Base-by-base conservation (phyloP, 2,888 invertebrate species). In the Drosophila buzzatii region DNA sequence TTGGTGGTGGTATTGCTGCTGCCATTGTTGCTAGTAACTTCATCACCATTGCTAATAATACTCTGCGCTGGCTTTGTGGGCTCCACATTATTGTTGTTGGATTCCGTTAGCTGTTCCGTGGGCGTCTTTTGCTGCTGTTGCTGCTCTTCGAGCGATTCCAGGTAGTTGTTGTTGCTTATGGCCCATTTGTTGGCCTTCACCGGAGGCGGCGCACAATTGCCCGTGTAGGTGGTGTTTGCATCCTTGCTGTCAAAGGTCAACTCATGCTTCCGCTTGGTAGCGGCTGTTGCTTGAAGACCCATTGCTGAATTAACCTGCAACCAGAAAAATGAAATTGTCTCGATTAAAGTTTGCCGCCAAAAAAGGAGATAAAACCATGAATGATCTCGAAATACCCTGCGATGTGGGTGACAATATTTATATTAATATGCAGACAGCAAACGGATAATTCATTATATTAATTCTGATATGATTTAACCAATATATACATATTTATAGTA, bases 281-380 rank as follows among this genome's bases (percentile, higher is more conserved):
- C 95, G 93, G 95, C 95, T 81, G 93, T 92, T 90, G 95, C 95
- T 94, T 96, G 95, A 94, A 96, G 94, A 95, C 95, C 95, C 95
- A 95, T 96, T 95, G 95, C 95, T 94, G 95, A 95, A 95, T 92
- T 92, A 68, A 92, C 91, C 93, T 93, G 83, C 9, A 91, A 83
- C 45, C 16, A 10, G 41, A 56, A 58, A 56, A 55, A 56, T 18
- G 41, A 58, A 74, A 55, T 35, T 6, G 14, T 35, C 37, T 53
- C 18, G 37, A 63, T 76, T 75, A 69, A 44, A 37, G 23, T 61
- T 67, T 82, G 76, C 70, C 70, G 73, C 44, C 69, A 70, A 74
- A 76, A 73, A 49, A 6, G 5, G 7, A 4, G 3, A 23, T 23
- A 23, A 23, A 3, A 23, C 4, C 23, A 23, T 23, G 4, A 23